Evolutionary conservation across 2,888 invertebrate genomes (phyloP).

Genomic region (Eupeodes latifasciatus): DNA sequence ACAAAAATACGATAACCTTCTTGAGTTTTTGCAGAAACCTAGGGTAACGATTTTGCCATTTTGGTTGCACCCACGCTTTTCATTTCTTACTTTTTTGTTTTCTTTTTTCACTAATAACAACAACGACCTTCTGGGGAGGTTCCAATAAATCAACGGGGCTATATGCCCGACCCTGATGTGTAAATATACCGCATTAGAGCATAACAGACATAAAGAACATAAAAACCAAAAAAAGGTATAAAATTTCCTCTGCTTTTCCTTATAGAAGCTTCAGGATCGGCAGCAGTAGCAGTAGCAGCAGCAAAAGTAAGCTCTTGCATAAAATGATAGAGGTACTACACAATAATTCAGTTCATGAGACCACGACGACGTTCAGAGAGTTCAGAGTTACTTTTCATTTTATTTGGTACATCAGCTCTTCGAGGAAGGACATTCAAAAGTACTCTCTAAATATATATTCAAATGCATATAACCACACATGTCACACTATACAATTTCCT

Average conservation of each 20-base stretch:
- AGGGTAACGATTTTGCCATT: background rate
- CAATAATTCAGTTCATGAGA: constrained; percentile 2
- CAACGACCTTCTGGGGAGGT: constrained; percentile 20
- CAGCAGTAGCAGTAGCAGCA: too few species aligned
- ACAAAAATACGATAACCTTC: background rate
- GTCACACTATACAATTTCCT: background rate
- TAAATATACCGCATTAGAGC: constrained; percentile 67
- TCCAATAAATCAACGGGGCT: constrained; percentile 65
- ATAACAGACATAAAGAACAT: constrained; percentile 52
- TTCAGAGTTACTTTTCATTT: constrained; percentile 34
- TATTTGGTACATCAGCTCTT: constrained; percentile 31
- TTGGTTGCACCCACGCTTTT: constrained; percentile 48
- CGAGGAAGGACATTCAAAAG: constrained; percentile 10
- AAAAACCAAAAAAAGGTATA: constrained; percentile 39
- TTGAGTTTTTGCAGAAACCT: constrained; percentile 11
- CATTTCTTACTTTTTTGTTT: constrained; percentile 7
- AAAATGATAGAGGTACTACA: constrained; percentile 28
- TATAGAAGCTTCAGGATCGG: background rate
- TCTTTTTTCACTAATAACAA: too few species aligned
- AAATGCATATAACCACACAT: background rate
- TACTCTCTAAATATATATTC: background rate
- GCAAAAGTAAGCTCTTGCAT: constrained; percentile 16
- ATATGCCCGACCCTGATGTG: constrained; percentile 50
- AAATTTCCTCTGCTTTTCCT: constrained; percentile 33
- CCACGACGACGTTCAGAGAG: background rate